These are phyloP conservation scores for Conus betulinus DNA, from an alignment of 1,140 invertebrate genomes.

Conservation along the genomic window DNA sequence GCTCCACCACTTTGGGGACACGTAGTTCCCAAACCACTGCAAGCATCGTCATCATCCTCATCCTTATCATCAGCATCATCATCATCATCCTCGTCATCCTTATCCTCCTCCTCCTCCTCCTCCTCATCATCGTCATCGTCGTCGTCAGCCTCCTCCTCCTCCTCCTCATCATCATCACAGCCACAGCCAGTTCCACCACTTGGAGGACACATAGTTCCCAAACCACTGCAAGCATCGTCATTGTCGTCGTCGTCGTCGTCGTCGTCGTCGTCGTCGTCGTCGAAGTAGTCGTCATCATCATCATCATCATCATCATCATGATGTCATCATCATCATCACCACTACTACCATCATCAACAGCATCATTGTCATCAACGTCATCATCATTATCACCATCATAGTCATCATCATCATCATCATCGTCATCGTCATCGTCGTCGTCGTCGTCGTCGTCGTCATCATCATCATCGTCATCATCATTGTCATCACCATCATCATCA, in stretches of 20 bases:
- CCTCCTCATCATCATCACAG: slow-evolving; percentile 47
- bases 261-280: too few species aligned
- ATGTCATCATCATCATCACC: slow-evolving; percentile 26
- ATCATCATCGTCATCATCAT: not conserved
- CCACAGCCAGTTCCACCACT: slow-evolving; percentile 76
- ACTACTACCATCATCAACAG: too few species aligned
- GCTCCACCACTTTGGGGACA: too few species aligned
- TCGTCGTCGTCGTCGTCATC: not conserved
- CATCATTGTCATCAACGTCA: slow-evolving; percentile 47
- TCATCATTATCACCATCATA: slow-evolving; percentile 46
- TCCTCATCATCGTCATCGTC: not conserved
- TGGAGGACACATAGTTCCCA: slow-evolving; percentile 86
- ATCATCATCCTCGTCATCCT: too few species aligned
- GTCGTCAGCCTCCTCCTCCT: too few species aligned
- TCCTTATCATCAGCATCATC: too few species aligned
- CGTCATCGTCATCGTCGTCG: slow-evolving; percentile 31
- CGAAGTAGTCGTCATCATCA: too few species aligned
- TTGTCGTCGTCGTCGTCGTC: slow-evolving; percentile 6
- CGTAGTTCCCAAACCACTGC: too few species aligned
- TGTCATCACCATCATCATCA: not conserved
- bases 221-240: slow-evolving; percentile 81
- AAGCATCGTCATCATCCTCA: too few species aligned
- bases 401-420: slow-evolving; percentile 46
- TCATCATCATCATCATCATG: slow-evolving; percentile 51
- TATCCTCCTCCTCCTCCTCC: slow-evolving; percentile 3